Base-by-base conservation (phyloP, 2,888 invertebrate genomes). In the Cheilosia soror region DNA sequence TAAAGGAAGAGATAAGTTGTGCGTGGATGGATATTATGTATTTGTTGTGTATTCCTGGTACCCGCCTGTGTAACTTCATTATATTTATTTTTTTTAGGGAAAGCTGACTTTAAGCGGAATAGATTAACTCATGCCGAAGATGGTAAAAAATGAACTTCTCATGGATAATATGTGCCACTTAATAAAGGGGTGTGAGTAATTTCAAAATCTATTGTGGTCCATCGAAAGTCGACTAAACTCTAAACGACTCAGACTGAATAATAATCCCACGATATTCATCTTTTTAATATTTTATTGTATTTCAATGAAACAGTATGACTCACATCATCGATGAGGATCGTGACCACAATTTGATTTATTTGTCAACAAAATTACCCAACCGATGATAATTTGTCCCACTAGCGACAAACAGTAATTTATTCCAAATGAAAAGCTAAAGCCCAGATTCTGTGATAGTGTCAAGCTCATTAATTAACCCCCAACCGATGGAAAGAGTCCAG, bases 311-410 rank as follows among this genome's bases (percentile, higher is more conserved):
- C 71, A 2, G 6, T 11, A n/a, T 84, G 84, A 84, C 31, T 84
- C 84, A 84, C 53, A 51, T 25, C 11, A 44, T n/a, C 37, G 53
- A 62, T 60, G 44, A 6, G 42, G 65, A 49, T 80, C 80, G 80
- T 76, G 80, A 85, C 80, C 71, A 49, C 80, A 76, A 49, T 69
- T 27, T 69, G 60, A 73, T 76, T 85, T 80, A 85, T 85, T 77
- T 72, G 62, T 77, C 47, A 51, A 63, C 58, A 44, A 58, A 66
- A 72, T 62, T 71, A 65, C 40, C 81, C 62, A 72, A 62, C 29
- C 76, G 76, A 77, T 81, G 76, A 60, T 60, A 72, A 85, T 85
- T 79, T 79, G 72, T 79, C 71, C 72, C 49, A 13, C 20, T 15
- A 27, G n/a, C 11, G 13, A 42, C 31, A 6, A n/a, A 5, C 33